phyloP scores from a whole-genome alignment of 2,888 invertebrate genomes.

The Ormyrus nitidulus region DNA sequence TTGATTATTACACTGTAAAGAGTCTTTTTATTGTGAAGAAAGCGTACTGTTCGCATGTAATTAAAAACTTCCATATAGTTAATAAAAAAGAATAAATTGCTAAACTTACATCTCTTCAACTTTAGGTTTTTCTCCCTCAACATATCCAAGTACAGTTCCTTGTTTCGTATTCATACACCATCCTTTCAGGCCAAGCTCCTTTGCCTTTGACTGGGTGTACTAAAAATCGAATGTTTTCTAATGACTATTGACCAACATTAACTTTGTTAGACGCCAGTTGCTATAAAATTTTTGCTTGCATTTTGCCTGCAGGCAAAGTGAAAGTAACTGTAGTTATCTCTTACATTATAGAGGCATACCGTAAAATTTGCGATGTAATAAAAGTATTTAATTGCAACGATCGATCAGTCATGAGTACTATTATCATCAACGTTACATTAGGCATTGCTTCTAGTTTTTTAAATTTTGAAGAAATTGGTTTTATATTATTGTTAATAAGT shows the following conservation, averaged over 20 bases:
- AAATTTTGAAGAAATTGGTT: too few species aligned
- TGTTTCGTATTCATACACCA: slow-evolving; percentile 85
- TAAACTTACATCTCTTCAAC: slow-evolving; percentile 80
- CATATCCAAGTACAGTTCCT: slow-evolving; percentile 82
- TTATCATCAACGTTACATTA: too few species aligned
- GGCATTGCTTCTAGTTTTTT: too few species aligned
- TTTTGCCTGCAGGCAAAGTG: background rate
- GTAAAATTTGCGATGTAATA: too few species aligned
- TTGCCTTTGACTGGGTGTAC: slow-evolving; percentile 82
- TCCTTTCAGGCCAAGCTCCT: slow-evolving; percentile 80
- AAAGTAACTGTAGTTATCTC: background rate
- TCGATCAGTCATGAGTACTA: too few species aligned
- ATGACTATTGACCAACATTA: background rate
- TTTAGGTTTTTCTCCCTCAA: slow-evolving; percentile 80
- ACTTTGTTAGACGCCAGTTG: background rate
- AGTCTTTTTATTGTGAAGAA: too few species aligned
- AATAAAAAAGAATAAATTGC: slow-evolving; percentile 40
- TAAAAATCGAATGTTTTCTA: slow-evolving; percentile 67
- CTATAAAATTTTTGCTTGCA: background rate
- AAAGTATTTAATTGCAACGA: too few species aligned
- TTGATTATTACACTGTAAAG: too few species aligned
- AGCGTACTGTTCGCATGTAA: too few species aligned
- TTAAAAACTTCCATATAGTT: too few species aligned
- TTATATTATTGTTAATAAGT: too few species aligned
- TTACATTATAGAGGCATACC: too few species aligned